Evolutionary conservation across 2,113 vertebrate species (phyloP), one percentile per base, ranked within the genome.

Genomic region (Picathartes gymnocephalus): DNA sequence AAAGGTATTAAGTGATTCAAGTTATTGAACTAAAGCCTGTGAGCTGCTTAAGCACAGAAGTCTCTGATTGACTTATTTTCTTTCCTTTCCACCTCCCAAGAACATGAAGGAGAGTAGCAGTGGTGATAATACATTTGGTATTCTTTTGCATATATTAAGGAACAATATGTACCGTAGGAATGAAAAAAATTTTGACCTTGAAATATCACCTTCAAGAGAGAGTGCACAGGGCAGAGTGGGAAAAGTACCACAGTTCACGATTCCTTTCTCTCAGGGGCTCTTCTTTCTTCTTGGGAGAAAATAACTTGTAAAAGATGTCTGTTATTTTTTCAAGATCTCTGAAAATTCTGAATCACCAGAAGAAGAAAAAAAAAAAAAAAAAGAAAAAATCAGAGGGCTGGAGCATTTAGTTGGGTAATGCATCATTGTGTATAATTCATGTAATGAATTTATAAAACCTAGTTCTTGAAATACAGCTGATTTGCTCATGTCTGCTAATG

Each of bases 71-170:
- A 78, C 68, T 88, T 71, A 4, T 90, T 96, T 91, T 89, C 47
- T 92, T 90, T 82, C 48, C 28, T 85, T 91, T 33, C 66, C n/a
- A 88, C 74, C 25, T 87, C 61, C 84, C 79, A 94, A 13, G 74
- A 77, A 73, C 66, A 76, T 61, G 71, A 93, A 94, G 74, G 40
- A 79, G 40, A 90, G 64, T 30, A 87, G 40, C 0, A 0, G 25
- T 72, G 56, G 39, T 81, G 64, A 50, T 77, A 93, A 87, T 79
- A 85, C 22, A 23, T 54, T 83, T 54, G 35, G 18, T 27, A 9
- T 56, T 88, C 35, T 79, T 93, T 88, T 66, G 35, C 87, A 82
- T 93, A 92, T 91, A 56, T 89, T 69, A 81, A 76, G 70, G 53
- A 95, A 56, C n/a, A 91, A 68, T 69, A 33, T 30, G 5, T 77